A percentile compares a stretch with the other conserved stretches of the same genome.
Conservation (phyloP, 2,113 vertebrate genomes). For the Pelvicachromis taeniatus region DNA sequence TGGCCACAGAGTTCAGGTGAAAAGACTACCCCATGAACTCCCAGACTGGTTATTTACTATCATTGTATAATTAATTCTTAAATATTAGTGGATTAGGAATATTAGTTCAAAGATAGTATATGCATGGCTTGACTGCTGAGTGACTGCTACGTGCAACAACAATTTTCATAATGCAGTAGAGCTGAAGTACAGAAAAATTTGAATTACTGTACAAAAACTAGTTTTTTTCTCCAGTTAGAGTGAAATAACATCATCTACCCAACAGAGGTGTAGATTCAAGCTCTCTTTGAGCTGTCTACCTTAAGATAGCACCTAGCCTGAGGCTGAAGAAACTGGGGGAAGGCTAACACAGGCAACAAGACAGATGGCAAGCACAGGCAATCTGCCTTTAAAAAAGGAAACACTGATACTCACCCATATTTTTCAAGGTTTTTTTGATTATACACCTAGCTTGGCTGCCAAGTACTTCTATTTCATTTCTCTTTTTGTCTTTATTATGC, state of each 20-base stretch:
- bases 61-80: background rate
- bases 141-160: background rate
- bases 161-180: background rate
- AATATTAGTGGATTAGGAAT: background rate
- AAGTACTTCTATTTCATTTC: slow-evolving; percentile 1
- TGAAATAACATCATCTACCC: background rate
- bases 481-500: background rate
- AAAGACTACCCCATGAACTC: background rate
- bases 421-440: background rate
- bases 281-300: background rate
- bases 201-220: background rate
- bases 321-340: slow-evolving; percentile 31
- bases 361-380: slow-evolving; percentile 45
- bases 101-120: background rate
- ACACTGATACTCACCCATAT: slow-evolving; percentile 9
- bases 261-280: background rate
- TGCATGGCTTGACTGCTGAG: too few relatives aligned
- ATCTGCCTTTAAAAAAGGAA: slow-evolving; percentile 9
- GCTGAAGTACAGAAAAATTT: background rate
- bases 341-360: slow-evolving; percentile 15
- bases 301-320: slow-evolving; percentile 14
- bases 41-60: background rate
- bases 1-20: background rate
- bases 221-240: background rate
- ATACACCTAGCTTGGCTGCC: background rate